These are phyloP conservation scores for Myripristis murdjan DNA, from an alignment of 2,797 vertebrate species.

Conservation along the genomic window DNA sequence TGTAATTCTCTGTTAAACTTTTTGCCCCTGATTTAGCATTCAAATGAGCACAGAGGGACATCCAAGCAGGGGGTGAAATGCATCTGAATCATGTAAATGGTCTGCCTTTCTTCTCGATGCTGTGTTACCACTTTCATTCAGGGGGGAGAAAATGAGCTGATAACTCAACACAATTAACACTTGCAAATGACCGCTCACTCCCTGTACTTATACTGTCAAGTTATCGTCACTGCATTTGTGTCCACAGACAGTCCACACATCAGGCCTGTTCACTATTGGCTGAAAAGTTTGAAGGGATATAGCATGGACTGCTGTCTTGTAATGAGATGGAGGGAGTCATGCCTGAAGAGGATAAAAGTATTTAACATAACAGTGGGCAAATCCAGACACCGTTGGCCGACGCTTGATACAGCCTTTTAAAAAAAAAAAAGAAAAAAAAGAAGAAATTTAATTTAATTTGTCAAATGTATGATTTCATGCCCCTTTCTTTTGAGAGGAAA, in stretches of 20 bases:
- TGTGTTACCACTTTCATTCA: constrained; percentile 60
- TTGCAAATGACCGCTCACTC: constrained; percentile 63
- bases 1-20: constrained; percentile 55
- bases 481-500: background rate
- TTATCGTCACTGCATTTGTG: constrained; percentile 15
- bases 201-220: constrained; percentile 15
- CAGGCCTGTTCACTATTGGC: background rate
- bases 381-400: constrained; percentile 12
- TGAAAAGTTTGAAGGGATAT: constrained; percentile 67
- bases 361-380: constrained; percentile 37
- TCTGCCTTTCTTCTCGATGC: constrained; percentile 52
- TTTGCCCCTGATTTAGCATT: constrained; percentile 68
- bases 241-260: background rate
- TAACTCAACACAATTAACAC: constrained; percentile 67
- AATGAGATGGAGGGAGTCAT: constrained; percentile 48
- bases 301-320: constrained; percentile 67
- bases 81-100: constrained; percentile 73
- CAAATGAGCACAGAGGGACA: constrained; percentile 60
- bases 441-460: background rate
- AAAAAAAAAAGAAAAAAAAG: background rate
- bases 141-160: constrained; percentile 56
- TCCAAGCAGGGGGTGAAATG: constrained; percentile 39
- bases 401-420: background rate
- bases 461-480: no score
- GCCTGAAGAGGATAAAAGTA: constrained; percentile 44